Base-by-base conservation (phyloP, 1,140 invertebrate genomes). In the Brachionus plicatilis region DNA sequence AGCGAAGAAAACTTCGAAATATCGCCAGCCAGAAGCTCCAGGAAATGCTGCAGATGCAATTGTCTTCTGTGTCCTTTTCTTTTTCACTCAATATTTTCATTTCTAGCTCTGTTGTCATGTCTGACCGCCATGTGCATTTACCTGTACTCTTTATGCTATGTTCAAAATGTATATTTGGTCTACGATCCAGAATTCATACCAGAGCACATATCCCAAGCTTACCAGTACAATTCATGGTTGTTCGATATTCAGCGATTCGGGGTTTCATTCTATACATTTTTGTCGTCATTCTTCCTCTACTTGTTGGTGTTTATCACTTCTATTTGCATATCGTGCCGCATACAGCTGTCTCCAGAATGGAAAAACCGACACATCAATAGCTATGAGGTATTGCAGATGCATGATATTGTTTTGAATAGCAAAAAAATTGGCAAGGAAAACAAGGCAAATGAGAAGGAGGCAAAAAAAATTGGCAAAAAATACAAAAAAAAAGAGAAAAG, bases 371-470 rank as follows among this genome's bases (percentile, higher is more conserved):
- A 82, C n/a, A n/a, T 43, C 3, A 60, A 60, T 20, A 82, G 65
- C 41, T 82, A 82, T 82, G 79, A 82, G 65, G 79, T 82, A 2
- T 20, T 82, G 12, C 79, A 65, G 41, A 82, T 82, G 79, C 79
- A 82, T 11, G 79, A 82, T 47, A 82, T 82, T 11, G 27, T 82
- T 60, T 29, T 68, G n/a, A 82, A 68, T 33, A 12, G 43, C 12
- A 76, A 76, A 76, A 76, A 76, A 76, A 50, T 50, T n/a, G 50
- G 6, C 33, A 76, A 50, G 50, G 72, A 76, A 27, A 50, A 50
- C 14, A 76, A 76, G 12, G 9, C 7, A 76, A 50, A 76, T 29
- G 72, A 76, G 33, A 76, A 76, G 47, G 72, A 76, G 27, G 72
- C 72, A 12, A 76, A 76, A 50, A 33, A 37, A 27, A 76, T 76